Evolutionary conservation across 2,797 vertebrate genomes (phyloP), one percentile per base, ranked within the genome.

Genomic region (Sarcophilus harrisii): DNA sequence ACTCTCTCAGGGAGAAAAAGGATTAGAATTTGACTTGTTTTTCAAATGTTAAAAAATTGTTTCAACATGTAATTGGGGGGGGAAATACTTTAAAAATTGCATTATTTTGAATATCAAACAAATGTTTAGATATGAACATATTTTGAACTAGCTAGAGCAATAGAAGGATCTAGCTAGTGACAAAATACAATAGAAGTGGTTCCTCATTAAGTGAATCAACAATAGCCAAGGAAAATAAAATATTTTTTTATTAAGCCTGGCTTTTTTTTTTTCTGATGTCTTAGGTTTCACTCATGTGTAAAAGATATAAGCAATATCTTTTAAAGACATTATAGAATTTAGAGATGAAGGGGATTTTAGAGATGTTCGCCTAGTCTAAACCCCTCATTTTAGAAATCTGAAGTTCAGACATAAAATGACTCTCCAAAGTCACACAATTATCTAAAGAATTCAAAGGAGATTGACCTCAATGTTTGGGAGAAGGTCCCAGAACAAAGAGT

Each of bases 231-330:
- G 28, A 90, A 62, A 90, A 92, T 28, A 81, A 94, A 49, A 73
- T 73, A 5, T 38, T 73, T 81, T n/a, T 57, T 57, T 57, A 57
- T 58, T 81, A 93, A 94, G 14, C 5, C n/a, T 92, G n/a, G 10
- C 54, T 52, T 52, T 52, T 52, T 49, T 49, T 45, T 89, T 59
- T 66, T 59, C n/a, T 92, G 90, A 62, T 92, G 24, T 92, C 55
- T 91, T 57, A 59, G 93, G 90, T 91, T 38, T 87, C n/a, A 52
- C 95, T 93, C 49, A 91, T 28, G 28, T 59, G 9, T 59, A 59
- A 59, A 52, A 29, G 21, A 45, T 10, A 11, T 24, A 81, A 45
- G 3, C 18, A 87, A 87, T 10, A 45, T 45, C 2, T 81, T 45
- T 24, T 45, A 87, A 87, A 30, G 38, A 45, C 2, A 27, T 27